Percentiles rank a stretch among this genome's conserved stretches.
Conservation (phyloP, 64 coral and sea anemone genomes). For the Montipora foliosa region DNA sequence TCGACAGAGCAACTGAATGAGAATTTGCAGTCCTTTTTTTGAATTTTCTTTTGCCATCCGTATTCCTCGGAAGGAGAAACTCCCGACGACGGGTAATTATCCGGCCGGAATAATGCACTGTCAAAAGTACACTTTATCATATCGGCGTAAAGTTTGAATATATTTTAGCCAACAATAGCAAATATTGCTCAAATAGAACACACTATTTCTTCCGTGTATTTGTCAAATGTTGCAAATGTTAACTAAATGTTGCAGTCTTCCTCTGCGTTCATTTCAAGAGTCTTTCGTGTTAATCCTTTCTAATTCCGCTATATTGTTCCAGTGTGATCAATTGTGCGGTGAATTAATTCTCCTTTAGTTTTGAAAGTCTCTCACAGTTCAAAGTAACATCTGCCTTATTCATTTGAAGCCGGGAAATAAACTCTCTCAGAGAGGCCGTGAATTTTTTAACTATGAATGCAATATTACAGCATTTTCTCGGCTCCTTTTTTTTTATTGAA, state of each 20-base stretch:
- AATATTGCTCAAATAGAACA: background rate
- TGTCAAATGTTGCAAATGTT: background rate
- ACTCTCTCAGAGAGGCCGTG: background rate
- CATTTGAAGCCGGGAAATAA: background rate
- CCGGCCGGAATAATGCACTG: too few relatives aligned
- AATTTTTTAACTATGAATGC: too few relatives aligned
- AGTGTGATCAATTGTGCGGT: background rate
- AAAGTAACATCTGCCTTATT: background rate
- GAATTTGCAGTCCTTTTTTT: constrained; percentile 5
- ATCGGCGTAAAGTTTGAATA: background rate
- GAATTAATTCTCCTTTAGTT: background rate
- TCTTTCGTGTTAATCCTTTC: background rate
- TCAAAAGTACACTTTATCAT: background rate
- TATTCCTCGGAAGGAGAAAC: background rate
- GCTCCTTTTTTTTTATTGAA: too few relatives aligned
- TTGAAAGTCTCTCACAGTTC: background rate
- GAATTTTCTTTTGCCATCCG: background rate
- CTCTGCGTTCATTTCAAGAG: too few relatives aligned
- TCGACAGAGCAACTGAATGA: background rate
- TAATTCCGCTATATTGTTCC: background rate
- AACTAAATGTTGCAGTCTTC: background rate
- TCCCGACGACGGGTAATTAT: too few relatives aligned
- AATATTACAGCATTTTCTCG: too few relatives aligned
- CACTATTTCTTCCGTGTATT: background rate
- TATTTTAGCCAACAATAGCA: background rate